Percentiles rank a stretch among this genome's conserved stretches.
These are phyloP conservation scores for Trichogramma pretiosum DNA, from an alignment of 1,140 invertebrate genomes.

Conservation along the genomic window DNA sequence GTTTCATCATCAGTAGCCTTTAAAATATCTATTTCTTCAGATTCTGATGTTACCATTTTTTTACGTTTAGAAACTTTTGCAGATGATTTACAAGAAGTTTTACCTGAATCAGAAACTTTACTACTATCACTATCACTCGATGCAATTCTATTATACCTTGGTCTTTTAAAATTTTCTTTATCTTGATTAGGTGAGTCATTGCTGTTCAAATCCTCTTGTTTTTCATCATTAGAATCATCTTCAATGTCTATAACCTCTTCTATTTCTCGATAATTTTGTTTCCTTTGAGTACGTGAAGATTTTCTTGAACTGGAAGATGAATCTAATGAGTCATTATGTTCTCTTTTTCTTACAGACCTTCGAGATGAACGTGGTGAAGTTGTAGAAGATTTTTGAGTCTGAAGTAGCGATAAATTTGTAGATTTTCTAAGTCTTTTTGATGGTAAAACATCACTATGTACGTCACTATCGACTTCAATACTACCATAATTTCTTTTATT, in stretches of 20 bases:
- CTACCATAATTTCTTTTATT: not conserved
- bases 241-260: slow-evolving; percentile 17
- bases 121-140: slow-evolving; percentile 2
- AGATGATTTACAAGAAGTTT: slow-evolving; percentile 14
- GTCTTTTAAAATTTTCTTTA: not conserved
- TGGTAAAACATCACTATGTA: slow-evolving; percentile 13
- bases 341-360: slow-evolving; percentile 10
- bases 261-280: slow-evolving; percentile 4
- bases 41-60: slow-evolving; percentile 9
- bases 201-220: not conserved
- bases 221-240: slow-evolving; percentile 1
- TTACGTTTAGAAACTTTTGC: not conserved
- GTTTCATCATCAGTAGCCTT: slow-evolving; percentile 15
- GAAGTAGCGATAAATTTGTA: not conserved
- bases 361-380: too few species aligned
- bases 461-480: slow-evolving; percentile 12
- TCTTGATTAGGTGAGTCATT: not conserved
- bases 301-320: slow-evolving; percentile 9
- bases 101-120: slow-evolving; percentile 6
- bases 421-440: slow-evolving; percentile 9
- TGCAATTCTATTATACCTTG: not conserved
- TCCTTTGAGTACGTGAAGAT: slow-evolving; percentile 4
- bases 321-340: slow-evolving; percentile 16
- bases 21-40: slow-evolving; percentile 16
- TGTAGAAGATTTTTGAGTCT: slow-evolving; percentile 4